Percentiles rank a stretch among this genome's conserved stretches.
Evolutionary conservation across 2,113 vertebrate species (phyloP).

Genomic region (Pedionomus torquatus): DNA sequence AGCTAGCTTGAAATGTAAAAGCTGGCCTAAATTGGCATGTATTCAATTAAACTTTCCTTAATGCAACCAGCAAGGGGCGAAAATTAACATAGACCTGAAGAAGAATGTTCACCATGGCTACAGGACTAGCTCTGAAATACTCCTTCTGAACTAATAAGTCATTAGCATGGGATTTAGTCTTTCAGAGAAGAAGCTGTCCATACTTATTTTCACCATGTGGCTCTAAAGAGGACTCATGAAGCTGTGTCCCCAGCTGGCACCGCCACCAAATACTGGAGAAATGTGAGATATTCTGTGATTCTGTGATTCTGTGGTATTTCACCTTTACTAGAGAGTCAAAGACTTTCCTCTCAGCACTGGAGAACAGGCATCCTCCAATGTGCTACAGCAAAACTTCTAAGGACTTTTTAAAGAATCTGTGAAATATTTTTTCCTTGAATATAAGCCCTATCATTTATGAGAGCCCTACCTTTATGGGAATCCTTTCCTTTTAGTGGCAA

Average conservation of each 20-base stretch:
- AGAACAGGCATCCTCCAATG: fast-evolving
- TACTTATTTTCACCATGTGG: fast-evolving
- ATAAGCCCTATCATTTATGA: not conserved
- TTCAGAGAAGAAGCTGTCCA: not conserved
- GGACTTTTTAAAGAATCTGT: not conserved
- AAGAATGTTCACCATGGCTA: not conserved
- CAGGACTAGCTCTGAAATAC: not conserved
- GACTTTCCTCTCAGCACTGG: not conserved
- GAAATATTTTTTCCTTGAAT: not conserved
- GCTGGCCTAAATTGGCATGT: not conserved
- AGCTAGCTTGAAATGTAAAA: not conserved
- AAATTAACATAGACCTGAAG: not conserved
- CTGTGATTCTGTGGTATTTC: no score
- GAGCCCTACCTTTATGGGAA: not conserved
- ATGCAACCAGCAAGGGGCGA: not conserved
- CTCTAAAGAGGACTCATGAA: not conserved
- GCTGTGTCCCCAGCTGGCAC: not conserved
- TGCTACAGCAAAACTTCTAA: not conserved
- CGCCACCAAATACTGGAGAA: not conserved
- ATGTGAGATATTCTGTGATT: not conserved
- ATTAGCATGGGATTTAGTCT: not conserved
- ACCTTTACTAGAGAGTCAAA: not conserved
- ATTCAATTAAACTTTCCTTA: conserved; percentile 12
- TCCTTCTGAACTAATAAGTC: not conserved
- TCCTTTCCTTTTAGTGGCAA: not conserved